Base-by-base conservation (phyloP, 2,888 invertebrate genomes). In the Graphium colonna region DNA sequence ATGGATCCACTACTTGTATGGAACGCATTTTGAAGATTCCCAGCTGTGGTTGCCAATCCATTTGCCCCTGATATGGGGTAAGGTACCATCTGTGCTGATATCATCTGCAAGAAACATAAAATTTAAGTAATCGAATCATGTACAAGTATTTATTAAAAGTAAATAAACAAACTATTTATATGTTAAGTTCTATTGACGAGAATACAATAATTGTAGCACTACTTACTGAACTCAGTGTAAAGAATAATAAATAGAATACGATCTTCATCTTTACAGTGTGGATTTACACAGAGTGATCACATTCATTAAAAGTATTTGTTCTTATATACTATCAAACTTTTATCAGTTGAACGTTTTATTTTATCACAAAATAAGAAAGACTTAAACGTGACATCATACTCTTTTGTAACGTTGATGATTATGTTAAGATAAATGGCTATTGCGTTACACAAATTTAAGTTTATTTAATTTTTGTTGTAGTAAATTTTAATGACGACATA, bases 11-110 rank as follows among this genome's bases (percentile, higher is more conserved):
- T 36, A 36, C 26, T 36, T 16, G 44, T 15, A 10, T 40, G 5
- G 4, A 45, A 36, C 15, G 49, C 5, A 21, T 39, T 41, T 48
- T 55, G 46, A 16, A 36, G 28, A 46, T 39, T 57, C 45, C 28
- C 17, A 55, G 10, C 33, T 43, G 42, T 18, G 39, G 41, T 40
- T n/a, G 51, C 36, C 13, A 43, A 36, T 39, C 44, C 48, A 31
- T 39, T 51, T 44, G 43, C 36, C 52, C 40, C 52, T 47, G 55
- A 36, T 16, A 44, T 56, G 49, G 60, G 44, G 15, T 63, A 62
- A 0, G 65, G 57, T 7, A 64, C 46, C 13, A 62, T 53, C 64
- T 75, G 76, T 4, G 71, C 59, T 26, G 68, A 52, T 10, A 62
- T 38, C 5, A 66, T 51, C 77, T 77, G 71, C 3, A 62, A 63